A percentile compares a stretch with the other conserved stretches of the same genome.
phyloP scores from a whole-genome alignment of 2,113 vertebrate species.

The Petroica traversi region DNA sequence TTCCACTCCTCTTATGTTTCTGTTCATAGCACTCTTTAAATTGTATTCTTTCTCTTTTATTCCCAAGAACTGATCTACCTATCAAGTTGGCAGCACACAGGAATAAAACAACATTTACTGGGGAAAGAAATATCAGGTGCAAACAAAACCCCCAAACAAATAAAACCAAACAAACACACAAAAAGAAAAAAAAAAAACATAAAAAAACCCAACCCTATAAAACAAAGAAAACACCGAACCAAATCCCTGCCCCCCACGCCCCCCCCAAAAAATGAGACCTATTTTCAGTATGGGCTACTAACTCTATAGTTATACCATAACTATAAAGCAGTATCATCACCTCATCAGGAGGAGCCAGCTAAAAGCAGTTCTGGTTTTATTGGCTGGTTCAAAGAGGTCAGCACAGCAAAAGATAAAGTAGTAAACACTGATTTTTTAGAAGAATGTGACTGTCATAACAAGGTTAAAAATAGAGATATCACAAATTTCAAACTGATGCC shows the following conservation, averaged over 20 bases:
- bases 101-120: neutral
- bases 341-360: neutral
- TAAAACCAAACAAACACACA: neutral
- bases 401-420: neutral
- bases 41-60: neutral
- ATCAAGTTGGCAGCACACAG: neutral
- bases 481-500: neutral
- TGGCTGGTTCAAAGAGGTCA: neutral
- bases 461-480: neutral
- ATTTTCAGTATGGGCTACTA: neutral
- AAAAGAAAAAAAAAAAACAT: fast-evolving
- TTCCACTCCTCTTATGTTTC: neutral
- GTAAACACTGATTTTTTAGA: neutral
- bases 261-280: fast-evolving
- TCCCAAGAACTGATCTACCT: neutral
- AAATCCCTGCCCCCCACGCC: fast-evolving
- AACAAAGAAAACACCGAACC: neutral
- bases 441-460: neutral
- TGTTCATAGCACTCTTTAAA: neutral
- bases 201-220: fast-evolving
- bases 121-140: neutral
- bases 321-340: neutral
- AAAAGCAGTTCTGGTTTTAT: neutral
- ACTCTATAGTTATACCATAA: neutral
- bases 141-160: neutral